Evolutionary conservation across 2,797 vertebrate genomes (phyloP).

Genomic region (Gobionotothen gibberifrons): DNA sequence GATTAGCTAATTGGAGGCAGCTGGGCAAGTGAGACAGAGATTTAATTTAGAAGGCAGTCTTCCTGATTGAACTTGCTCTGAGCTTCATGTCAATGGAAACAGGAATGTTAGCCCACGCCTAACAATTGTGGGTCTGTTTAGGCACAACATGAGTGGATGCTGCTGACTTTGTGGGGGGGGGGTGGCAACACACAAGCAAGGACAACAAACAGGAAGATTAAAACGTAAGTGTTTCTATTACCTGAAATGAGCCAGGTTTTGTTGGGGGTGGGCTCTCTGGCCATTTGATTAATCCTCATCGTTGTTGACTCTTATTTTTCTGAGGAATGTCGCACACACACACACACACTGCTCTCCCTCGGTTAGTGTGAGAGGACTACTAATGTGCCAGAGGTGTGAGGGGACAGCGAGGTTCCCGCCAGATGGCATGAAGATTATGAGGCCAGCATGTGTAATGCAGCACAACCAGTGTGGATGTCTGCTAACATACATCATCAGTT

Average conservation of each 20-base stretch:
- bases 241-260: slow-evolving; percentile 60
- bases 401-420: slow-evolving; percentile 66
- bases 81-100: neutral
- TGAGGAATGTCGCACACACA: slow-evolving; percentile 49
- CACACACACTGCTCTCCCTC: slow-evolving; percentile 37
- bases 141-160: slow-evolving; percentile 11
- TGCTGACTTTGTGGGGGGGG: slow-evolving; percentile 24
- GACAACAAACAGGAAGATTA: slow-evolving; percentile 35
- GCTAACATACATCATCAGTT: slow-evolving; percentile 60
- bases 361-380: slow-evolving; percentile 58
- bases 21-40: too few relatives aligned
- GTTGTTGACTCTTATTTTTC: slow-evolving; percentile 65
- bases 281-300: slow-evolving; percentile 63
- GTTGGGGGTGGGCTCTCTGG: slow-evolving; percentile 47
- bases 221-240: slow-evolving; percentile 69
- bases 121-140: slow-evolving; percentile 20
- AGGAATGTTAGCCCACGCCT: neutral
- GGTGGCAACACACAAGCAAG: neutral
- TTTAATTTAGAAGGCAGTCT: too few relatives aligned
- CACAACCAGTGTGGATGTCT: slow-evolving; percentile 61
- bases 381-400: slow-evolving; percentile 57
- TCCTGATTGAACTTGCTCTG: too few relatives aligned
- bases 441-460: slow-evolving; percentile 69
- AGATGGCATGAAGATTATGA: slow-evolving; percentile 74
- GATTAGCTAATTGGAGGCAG: too few relatives aligned